Evolutionary conservation across 2,113 vertebrate genomes (phyloP).

Genomic region (Melanocharis versteri): DNA sequence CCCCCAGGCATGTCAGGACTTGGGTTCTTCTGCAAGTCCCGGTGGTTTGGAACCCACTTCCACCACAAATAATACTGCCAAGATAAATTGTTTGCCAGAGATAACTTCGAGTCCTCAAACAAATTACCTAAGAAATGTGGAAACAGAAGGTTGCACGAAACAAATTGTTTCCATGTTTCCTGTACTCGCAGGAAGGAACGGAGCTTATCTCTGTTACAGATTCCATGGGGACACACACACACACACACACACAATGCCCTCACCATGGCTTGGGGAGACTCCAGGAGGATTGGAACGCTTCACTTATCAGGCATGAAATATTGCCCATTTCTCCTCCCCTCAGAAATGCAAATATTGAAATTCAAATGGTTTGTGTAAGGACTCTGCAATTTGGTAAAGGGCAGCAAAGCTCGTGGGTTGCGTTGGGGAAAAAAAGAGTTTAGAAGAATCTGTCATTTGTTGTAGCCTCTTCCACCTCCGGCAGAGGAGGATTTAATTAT

Average conservation of each 20-base stretch:
- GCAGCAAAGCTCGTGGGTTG: neutral
- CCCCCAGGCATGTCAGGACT: neutral
- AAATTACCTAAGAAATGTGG: slow-evolving; percentile 45
- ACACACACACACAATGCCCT: neutral
- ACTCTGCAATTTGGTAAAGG: neutral
- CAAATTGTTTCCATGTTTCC: slow-evolving; percentile 7
- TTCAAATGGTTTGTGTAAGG: neutral
- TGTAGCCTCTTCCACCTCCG: neutral
- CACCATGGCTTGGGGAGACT: neutral
- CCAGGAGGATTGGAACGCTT: neutral
- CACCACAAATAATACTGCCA: neutral
- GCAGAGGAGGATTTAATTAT: neutral
- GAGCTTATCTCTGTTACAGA: neutral
- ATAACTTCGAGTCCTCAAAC: slow-evolving; percentile 34
- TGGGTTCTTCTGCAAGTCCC: neutral
- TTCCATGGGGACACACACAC: neutral
- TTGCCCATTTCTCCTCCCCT: neutral
- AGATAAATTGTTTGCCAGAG: slow-evolving; percentile 47
- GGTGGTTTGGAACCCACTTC: neutral
- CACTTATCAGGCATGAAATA: neutral
- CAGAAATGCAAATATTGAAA: neutral
- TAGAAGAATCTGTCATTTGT: neutral
- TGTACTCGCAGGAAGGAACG: neutral
- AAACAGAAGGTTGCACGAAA: neutral
- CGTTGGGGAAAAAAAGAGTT: neutral